Conservation (phyloP, 1,140 invertebrate species). For the Drosophila gunungcola region DNA sequence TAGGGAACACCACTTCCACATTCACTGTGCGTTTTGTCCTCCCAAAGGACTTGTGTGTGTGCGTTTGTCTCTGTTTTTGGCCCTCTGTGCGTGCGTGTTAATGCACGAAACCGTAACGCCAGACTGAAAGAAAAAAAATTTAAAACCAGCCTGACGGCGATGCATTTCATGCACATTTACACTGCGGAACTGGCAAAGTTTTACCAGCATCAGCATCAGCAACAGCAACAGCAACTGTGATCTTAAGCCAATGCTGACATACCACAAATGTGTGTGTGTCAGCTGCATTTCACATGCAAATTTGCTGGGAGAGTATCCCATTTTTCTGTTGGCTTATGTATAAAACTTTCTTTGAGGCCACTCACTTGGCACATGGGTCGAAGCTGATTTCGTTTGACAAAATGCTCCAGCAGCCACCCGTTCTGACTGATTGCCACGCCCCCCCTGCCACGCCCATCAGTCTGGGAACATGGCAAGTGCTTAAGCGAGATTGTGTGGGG, state of each 20-base stretch:
- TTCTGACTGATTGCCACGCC: constrained; percentile 59
- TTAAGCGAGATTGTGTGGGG: constrained; percentile 34
- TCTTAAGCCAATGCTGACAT: constrained; percentile 63
- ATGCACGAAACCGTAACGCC: constrained; percentile 74
- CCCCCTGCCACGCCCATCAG: background rate
- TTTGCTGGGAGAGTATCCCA: constrained; percentile 49
- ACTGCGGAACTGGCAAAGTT: constrained; percentile 31
- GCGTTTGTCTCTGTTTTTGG: constrained; percentile 9
- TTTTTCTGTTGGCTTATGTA: constrained; percentile 67
- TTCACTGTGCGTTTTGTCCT: constrained; percentile 69
- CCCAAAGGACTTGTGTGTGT: constrained; percentile 34
- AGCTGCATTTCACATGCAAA: constrained; percentile 69
- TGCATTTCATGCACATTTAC: constrained; percentile 74
- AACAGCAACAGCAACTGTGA: constrained; percentile 8
- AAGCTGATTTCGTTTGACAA: constrained; percentile 70
- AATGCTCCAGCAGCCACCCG: constrained; percentile 33
- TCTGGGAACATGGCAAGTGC: constrained; percentile 18
- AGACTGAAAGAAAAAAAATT: background rate
- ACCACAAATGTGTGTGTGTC: constrained; percentile 11
- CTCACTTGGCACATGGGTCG: constrained; percentile 63
- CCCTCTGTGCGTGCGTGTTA: constrained; percentile 74
- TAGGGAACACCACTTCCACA: constrained; percentile 49
- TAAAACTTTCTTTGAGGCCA: constrained; percentile 73
- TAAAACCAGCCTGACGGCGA: constrained; percentile 20
- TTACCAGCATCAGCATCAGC: no score